phyloP scores from a whole-genome alignment of 2,113 vertebrate genomes.

The Hippocampus mohnikei region DNA sequence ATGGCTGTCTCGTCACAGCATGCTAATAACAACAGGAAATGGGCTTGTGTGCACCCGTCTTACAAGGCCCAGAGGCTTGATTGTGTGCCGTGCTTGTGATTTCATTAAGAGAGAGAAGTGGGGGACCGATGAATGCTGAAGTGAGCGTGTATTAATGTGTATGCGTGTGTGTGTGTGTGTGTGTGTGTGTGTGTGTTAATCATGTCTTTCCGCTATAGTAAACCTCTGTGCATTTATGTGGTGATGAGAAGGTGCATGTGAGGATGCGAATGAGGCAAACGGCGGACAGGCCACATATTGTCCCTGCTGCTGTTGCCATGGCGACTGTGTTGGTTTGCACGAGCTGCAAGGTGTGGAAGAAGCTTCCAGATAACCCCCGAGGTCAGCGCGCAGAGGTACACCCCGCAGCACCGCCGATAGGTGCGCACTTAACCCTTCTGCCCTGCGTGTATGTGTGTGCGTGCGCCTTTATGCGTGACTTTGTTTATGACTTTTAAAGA shows the following conservation, averaged over 20 bases:
- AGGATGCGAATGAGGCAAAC: conserved; percentile 20
- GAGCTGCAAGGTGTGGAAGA: conserved; percentile 62
- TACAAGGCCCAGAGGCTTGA: conserved; percentile 51
- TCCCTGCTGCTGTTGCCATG: conserved; percentile 66
- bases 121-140: conserved; percentile 38
- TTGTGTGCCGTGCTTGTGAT: conserved; percentile 43
- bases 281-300: conserved; percentile 45
- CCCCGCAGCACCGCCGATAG: conserved; percentile 33
- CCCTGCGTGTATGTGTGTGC: conserved; percentile 14
- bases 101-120: conserved; percentile 53
- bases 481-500: conserved; percentile 15
- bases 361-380: conserved; percentile 68
- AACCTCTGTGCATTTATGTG: not conserved
- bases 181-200: not conserved
- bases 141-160: conserved; percentile 24
- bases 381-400: conserved; percentile 55
- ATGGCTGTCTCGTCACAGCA: conserved; percentile 42
- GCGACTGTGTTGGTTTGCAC: conserved; percentile 50
- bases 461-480: not conserved
- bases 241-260: conserved; percentile 10
- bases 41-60: conserved; percentile 49
- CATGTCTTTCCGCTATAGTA: not conserved
- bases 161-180: not conserved
- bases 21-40: conserved; percentile 57
- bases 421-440: conserved; percentile 39